Evolutionary conservation across 2,113 vertebrate genomes (phyloP).

Genomic region (Stercorarius parasiticus): DNA sequence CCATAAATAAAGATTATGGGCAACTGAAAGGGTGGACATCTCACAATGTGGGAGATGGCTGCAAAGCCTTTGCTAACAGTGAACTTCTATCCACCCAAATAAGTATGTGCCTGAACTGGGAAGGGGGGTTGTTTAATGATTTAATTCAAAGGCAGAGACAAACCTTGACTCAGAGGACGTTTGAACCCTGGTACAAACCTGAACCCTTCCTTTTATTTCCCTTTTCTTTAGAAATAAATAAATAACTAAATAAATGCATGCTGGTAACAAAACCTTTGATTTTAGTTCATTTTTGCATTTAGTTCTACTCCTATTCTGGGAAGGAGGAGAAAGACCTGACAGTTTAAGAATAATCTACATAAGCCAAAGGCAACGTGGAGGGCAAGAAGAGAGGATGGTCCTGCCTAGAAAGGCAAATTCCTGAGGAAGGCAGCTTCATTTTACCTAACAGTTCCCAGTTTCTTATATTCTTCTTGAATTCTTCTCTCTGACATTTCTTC

Average conservation of each 20-base stretch:
- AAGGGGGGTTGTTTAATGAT: neutral
- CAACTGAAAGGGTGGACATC: neutral
- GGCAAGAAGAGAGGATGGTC: neutral
- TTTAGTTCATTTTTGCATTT: neutral
- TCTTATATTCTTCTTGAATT: slow-evolving; percentile 93
- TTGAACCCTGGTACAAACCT: neutral
- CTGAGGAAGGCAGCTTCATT: neutral
- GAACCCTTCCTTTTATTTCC: neutral
- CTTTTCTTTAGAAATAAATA: neutral
- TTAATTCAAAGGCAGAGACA: neutral
- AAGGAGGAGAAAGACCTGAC: neutral
- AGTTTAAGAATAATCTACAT: neutral
- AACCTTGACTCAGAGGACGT: neutral
- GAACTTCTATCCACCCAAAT: neutral
- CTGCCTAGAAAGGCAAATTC: neutral
- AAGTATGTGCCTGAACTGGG: neutral
- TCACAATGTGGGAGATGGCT: neutral
- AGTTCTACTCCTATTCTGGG: neutral
- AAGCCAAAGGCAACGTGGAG: neutral
- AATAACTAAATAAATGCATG: neutral
- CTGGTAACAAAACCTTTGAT: neutral
- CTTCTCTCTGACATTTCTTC: slow-evolving; percentile 92
- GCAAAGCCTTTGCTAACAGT: neutral
- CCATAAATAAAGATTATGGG: neutral
- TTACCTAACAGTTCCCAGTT: slow-evolving; percentile 92